These are phyloP conservation scores for Jordanella pulchra DNA, from an alignment of 2,797 vertebrate species.

Conservation along the genomic window DNA sequence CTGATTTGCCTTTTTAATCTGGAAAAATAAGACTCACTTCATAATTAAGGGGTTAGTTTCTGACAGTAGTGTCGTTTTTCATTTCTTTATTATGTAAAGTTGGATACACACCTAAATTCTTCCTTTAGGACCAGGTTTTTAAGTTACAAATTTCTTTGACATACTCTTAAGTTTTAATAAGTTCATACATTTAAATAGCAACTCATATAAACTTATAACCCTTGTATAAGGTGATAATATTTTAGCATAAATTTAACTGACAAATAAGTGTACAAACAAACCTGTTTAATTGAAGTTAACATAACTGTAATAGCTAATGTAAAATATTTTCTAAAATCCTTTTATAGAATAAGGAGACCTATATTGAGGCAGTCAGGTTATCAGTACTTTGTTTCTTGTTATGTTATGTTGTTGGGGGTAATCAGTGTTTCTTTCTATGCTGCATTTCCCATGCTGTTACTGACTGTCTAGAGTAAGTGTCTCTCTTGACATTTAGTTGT, in stretches of 20 bases:
- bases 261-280: no score
- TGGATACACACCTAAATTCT: neutral
- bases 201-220: no score
- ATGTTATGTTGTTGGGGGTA: conserved; percentile 16
- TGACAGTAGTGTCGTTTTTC: neutral
- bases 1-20: neutral
- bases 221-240: neutral
- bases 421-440: conserved; percentile 19
- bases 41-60: neutral
- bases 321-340: neutral
- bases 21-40: neutral
- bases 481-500: neutral
- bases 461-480: conserved; percentile 20
- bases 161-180: no score
- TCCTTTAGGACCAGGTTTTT: neutral
- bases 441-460: conserved; percentile 22
- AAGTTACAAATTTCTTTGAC: neutral
- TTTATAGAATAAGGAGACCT: neutral
- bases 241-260: no score
- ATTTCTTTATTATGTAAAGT: neutral
- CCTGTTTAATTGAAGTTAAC: no score
- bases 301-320: neutral
- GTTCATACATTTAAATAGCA: no score
- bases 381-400: conserved; percentile 8
- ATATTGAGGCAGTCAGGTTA: no score